Conservation (phyloP, 2,797 vertebrate genomes). For the Hephaestus fuliginosus region DNA sequence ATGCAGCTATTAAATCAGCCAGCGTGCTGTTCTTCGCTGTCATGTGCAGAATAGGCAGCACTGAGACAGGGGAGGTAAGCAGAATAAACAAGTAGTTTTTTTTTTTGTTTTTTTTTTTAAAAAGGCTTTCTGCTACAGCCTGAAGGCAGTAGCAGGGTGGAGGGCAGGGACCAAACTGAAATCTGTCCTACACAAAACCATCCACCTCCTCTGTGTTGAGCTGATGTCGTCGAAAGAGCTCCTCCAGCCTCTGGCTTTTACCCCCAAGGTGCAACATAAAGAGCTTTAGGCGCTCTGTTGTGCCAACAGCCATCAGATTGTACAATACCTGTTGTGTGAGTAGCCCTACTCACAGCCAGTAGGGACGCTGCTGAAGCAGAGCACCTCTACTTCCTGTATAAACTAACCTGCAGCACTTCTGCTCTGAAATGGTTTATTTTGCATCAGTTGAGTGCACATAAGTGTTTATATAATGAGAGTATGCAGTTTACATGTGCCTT, state of each 20-base stretch:
- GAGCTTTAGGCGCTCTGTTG: slow-evolving; percentile 58
- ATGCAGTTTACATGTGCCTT: too few species aligned
- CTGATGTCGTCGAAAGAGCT: slow-evolving; percentile 52
- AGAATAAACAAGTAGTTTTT: slow-evolving; percentile 45
- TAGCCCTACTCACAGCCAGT: slow-evolving; percentile 8
- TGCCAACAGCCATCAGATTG: slow-evolving; percentile 35
- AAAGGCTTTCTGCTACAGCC: slow-evolving; percentile 51
- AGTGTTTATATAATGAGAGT: not conserved
- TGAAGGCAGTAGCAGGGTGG: slow-evolving; percentile 50
- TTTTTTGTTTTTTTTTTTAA: not conserved
- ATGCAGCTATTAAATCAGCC: slow-evolving; percentile 18
- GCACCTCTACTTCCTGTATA: slow-evolving; percentile 1
- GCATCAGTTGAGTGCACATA: not conserved
- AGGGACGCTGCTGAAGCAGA: slow-evolving; percentile 1
- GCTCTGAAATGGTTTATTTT: not conserved
- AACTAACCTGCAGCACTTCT: not conserved
- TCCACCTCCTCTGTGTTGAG: slow-evolving; percentile 32
- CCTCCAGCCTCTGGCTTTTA: slow-evolving; percentile 65
- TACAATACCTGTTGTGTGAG: slow-evolving; percentile 30
- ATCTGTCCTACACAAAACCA: slow-evolving; percentile 56
- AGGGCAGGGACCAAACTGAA: slow-evolving; percentile 51
- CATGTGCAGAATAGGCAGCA: slow-evolving; percentile 5
- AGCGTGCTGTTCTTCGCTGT: slow-evolving; percentile 33
- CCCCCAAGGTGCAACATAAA: slow-evolving; percentile 66
- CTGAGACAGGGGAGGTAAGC: slow-evolving; percentile 28